Base-by-base conservation (phyloP, 2,797 vertebrate species). In the Austrolebias charrua region DNA sequence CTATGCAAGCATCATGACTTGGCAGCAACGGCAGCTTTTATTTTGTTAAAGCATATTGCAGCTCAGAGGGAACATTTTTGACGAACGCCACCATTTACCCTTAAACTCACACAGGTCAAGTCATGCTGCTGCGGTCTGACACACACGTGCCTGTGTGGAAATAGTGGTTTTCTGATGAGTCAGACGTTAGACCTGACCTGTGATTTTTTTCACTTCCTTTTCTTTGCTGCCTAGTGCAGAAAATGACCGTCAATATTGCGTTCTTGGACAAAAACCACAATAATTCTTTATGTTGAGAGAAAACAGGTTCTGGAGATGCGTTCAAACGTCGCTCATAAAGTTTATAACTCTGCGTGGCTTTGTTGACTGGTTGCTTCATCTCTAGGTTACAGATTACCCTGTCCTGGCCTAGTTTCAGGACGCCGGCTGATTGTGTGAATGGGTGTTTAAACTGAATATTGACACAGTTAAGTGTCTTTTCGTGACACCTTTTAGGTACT, bases 361-460 rank as follows among this genome's bases (percentile, higher is more conserved):
- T 67, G 64, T 66, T 72, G 61, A 40, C 58, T 49, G 29, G 44
- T 73, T 76, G 69, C 81, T 73, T 80, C 66, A 67, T 74, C 72
- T 73, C 60, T 64, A 68, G 74, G 82, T 85, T 84, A 72, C 66
- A 71, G 55, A 80, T 83, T 16, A 74, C 57, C 63, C 70, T 55
- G 52, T 29, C 16, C 45, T 78, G 76, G 52, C 81, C 78, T 73
- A 76, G 68, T 69, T 75, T 73, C 66, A 63, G 60, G 71, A 69
- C 46, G 15, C 65, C 29, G 20, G 61, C 40, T 75, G 73, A 46
- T 14, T 76, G 59, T 40, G 55, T 16, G 1, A 1, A 12, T 64
- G 58, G 63, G 51, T 42, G 40, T 61, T 62, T 61, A 54, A 69
- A 52, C 40, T 55, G 19, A 29, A 10, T 42, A 40, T 19, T 65